Conservation (phyloP, 2,113 vertebrate genomes). For the Lichenostomus cassidix region DNA sequence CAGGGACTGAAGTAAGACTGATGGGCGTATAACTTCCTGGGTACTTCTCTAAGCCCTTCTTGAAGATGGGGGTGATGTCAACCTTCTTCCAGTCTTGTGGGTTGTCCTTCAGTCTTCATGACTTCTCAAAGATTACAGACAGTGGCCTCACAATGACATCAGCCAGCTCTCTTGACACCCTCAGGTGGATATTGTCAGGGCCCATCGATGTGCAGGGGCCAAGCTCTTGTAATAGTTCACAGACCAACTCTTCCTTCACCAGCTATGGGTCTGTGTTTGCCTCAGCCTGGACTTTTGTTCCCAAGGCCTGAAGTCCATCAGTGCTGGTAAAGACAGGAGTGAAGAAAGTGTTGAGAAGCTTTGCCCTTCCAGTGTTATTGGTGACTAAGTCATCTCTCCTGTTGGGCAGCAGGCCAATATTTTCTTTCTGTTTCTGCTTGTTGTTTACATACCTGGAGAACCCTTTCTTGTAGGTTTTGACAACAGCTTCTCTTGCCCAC, state of each 20-base stretch:
- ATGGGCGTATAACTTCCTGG: neutral
- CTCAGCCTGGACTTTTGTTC: neutral
- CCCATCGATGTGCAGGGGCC: neutral
- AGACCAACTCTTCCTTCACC: neutral
- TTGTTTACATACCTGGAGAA: neutral
- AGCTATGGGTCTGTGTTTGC: neutral
- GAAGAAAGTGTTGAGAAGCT: neutral
- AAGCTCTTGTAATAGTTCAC: neutral
- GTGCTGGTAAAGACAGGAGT: neutral
- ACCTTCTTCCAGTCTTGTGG: neutral
- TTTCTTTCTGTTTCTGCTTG: neutral
- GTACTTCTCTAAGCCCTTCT: neutral
- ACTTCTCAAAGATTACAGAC: neutral
- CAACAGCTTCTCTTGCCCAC: neutral
- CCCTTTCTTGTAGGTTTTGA: neutral
- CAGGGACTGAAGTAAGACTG: neutral
- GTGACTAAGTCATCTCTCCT: neutral
- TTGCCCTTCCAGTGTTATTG: neutral
- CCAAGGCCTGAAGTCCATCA: neutral
- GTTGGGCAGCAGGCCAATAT: neutral
- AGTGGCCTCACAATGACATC: neutral
- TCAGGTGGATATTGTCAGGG: neutral
- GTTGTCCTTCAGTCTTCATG: neutral
- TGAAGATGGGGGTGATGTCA: neutral
- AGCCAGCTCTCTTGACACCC: neutral